These are phyloP conservation scores for Synanthedon andrenaeformis DNA, from an alignment of 2,888 invertebrate species.

Conservation along the genomic window DNA sequence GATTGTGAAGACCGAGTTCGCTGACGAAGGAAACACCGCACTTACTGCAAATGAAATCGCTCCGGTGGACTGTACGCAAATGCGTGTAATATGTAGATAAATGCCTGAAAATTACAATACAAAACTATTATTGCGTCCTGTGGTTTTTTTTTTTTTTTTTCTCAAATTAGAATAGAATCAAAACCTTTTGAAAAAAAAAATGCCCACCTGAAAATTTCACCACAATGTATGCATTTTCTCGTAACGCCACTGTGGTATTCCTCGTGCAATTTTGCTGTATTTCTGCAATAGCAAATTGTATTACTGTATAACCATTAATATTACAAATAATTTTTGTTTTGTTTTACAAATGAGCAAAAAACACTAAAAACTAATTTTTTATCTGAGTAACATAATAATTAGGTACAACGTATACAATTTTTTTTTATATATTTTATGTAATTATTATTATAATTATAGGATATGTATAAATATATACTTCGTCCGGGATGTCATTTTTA, in stretches of 20 bases:
- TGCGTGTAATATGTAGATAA: conserved; percentile 56
- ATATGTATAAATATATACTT: no score
- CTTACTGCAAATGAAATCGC: conserved; percentile 37
- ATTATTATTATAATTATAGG: no score
- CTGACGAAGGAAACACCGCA: conserved; percentile 58
- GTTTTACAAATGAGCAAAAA: no score
- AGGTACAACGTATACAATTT: no score
- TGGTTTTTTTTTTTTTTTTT: no score
- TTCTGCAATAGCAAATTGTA: conserved; percentile 18
- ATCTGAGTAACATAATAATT: no score
- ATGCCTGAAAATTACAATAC: conserved; percentile 25
- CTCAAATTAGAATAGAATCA: no score
- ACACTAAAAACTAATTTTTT: no score
- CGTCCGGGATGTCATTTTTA: no score
- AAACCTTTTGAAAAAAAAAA: neutral
- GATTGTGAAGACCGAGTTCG: conserved; percentile 23
- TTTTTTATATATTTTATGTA: no score
- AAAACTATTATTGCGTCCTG: neutral
- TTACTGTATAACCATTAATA: no score
- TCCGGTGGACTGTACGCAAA: conserved; percentile 43
- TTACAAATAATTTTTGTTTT: no score
- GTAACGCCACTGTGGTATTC: conserved; percentile 47
- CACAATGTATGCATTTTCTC: conserved; percentile 41
- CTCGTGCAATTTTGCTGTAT: conserved; percentile 46
- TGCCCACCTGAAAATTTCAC: conserved; percentile 47